These are phyloP conservation scores for Tetramorium alpestre DNA, from an alignment of 1,140 invertebrate genomes.

Conservation along the genomic window DNA sequence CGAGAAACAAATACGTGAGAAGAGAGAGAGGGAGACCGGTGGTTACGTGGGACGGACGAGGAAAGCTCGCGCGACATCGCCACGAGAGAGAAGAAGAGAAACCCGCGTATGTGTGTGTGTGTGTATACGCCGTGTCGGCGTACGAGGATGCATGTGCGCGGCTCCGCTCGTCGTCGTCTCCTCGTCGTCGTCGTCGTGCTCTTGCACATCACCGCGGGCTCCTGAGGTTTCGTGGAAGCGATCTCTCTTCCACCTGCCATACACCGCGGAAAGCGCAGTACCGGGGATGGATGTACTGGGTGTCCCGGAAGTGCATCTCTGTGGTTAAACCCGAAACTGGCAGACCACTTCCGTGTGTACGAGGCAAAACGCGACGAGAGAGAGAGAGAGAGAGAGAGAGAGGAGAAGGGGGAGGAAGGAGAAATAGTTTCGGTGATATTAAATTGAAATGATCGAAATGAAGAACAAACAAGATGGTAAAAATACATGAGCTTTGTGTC, in stretches of 20 bases:
- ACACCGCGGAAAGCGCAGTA: constrained; percentile 64
- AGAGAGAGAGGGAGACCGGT: background rate
- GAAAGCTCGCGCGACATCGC: background rate
- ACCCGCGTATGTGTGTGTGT: background rate
- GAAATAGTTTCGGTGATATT: background rate
- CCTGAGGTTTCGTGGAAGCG: constrained; percentile 80
- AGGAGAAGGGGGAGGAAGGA: background rate
- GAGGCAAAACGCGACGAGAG: background rate
- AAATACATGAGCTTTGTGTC: background rate
- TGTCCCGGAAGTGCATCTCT: constrained; percentile 77
- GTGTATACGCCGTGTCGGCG: constrained; percentile 26
- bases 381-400: constrained; percentile 19
- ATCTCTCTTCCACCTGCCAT: constrained; percentile 82
- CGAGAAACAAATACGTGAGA: constrained; percentile 77
- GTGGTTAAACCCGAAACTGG: constrained; percentile 51
- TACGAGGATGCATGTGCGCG: constrained; percentile 47
- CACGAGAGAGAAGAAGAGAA: constrained; percentile 8
- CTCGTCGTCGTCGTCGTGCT: constrained; percentile 56
- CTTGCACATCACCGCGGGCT: constrained; percentile 78
- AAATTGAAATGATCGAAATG: constrained; percentile 8
- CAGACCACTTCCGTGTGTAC: constrained; percentile 20
- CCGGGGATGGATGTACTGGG: constrained; percentile 62
- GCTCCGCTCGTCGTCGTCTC: constrained; percentile 34
- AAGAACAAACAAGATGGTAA: background rate
- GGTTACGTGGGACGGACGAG: background rate